Percentiles rank a stretch among this genome's conserved stretches.
Evolutionary conservation across 2,113 vertebrate genomes (phyloP).

Genomic region (Pycnonotus jocosus): DNA sequence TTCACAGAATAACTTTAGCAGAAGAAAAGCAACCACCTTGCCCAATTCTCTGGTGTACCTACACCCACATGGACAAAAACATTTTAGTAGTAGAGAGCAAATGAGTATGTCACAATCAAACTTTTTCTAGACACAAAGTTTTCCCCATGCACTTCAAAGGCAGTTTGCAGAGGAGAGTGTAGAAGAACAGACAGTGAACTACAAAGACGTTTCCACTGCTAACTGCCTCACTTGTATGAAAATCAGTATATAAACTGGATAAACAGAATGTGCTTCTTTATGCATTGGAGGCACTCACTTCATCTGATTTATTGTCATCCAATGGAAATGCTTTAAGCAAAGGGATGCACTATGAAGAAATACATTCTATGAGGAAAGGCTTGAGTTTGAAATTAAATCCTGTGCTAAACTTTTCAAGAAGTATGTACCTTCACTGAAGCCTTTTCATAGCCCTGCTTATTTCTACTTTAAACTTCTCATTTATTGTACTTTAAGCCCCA

Average conservation of each 20-base stretch:
- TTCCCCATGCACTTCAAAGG: not conserved
- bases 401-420: slow-evolving; percentile 67
- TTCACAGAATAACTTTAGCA: not conserved
- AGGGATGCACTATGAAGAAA: slow-evolving; percentile 19
- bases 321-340: not conserved
- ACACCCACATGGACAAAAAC: not conserved
- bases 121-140: not conserved
- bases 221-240: not conserved
- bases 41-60: not conserved
- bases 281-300: not conserved
- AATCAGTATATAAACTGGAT: not conserved
- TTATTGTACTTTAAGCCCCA: slow-evolving; percentile 71
- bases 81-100: not conserved
- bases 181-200: not conserved
- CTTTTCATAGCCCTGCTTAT: slow-evolving; percentile 71
- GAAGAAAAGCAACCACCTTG: not conserved
- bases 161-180: not conserved
- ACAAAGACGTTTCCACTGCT: not conserved
- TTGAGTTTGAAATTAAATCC: slow-evolving; percentile 62
- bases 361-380: slow-evolving; percentile 32
- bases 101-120: not conserved
- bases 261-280: not conserved
- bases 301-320: slow-evolving; percentile 17
- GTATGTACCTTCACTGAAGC: slow-evolving; percentile 60
- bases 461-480: slow-evolving; percentile 73